Conservation (phyloP, 2,888 invertebrate species). For the Syrista parreyssii region DNA sequence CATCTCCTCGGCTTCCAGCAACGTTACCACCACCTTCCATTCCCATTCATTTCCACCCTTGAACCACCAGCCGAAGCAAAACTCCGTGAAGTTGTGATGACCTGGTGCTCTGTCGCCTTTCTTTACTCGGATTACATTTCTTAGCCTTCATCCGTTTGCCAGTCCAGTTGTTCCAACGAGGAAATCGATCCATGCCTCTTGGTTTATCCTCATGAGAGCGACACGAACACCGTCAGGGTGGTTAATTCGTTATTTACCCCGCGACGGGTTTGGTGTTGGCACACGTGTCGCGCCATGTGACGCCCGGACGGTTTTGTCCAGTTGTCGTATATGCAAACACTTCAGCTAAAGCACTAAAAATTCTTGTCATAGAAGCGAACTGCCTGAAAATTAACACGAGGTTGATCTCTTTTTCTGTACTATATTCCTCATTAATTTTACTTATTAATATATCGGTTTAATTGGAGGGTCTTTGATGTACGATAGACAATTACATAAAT, state of each 20-base stretch:
- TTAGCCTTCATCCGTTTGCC: slow-evolving; percentile 4
- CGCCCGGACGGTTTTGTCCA: slow-evolving; percentile 42
- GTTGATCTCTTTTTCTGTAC: not conserved
- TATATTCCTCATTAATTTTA: not conserved
- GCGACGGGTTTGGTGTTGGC: slow-evolving; percentile 51
- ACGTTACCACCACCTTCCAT: slow-evolving; percentile 31
- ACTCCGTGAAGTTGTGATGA: slow-evolving; percentile 27
- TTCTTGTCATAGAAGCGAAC: not conserved
- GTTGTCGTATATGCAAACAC: slow-evolving; percentile 41
- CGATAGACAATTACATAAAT: not conserved
- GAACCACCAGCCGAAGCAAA: slow-evolving; percentile 14
- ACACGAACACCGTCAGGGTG: not conserved
- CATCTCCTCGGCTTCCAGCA: slow-evolving; percentile 26
- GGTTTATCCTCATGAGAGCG: not conserved
- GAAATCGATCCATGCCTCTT: not conserved
- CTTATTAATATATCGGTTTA: not conserved
- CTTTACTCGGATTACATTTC: slow-evolving; percentile 35
- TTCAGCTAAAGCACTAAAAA: slow-evolving; percentile 11
- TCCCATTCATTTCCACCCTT: slow-evolving; percentile 18
- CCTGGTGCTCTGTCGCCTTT: slow-evolving; percentile 44
- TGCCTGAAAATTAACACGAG: not conserved
- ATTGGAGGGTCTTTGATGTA: not conserved
- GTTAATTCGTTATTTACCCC: slow-evolving; percentile 54
- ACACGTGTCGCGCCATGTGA: slow-evolving; percentile 62
- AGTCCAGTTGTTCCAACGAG: not conserved